These are phyloP conservation scores for Brachymystax lenok DNA, from an alignment of 2,797 vertebrate genomes.

Conservation along the genomic window DNA sequence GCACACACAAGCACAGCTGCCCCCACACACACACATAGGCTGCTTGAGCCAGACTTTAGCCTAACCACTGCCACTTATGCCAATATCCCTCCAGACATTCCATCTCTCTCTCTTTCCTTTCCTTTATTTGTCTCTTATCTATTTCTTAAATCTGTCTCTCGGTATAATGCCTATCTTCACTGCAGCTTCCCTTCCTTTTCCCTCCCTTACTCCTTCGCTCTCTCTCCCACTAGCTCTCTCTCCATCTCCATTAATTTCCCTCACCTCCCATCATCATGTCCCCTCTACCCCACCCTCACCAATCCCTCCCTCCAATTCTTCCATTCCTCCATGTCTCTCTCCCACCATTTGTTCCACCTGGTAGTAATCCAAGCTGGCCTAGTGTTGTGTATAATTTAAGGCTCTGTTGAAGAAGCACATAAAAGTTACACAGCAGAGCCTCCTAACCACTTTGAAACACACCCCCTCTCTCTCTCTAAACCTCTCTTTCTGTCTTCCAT, in stretches of 20 bases:
- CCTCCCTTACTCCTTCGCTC: constrained; percentile 34
- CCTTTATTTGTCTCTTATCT: too few species aligned
- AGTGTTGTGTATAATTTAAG: constrained; percentile 56
- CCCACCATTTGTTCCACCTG: constrained; percentile 37
- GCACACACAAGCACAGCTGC: constrained; percentile 45
- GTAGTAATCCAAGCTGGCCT: constrained; percentile 52
- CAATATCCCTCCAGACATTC: neutral
- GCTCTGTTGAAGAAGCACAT: constrained; percentile 41
- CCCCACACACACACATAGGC: constrained; percentile 36
- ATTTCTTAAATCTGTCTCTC: too few species aligned
- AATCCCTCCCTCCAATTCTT: neutral
- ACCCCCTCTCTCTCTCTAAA: constrained; percentile 22
- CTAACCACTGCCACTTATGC: constrained; percentile 41
- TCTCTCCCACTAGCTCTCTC: constrained; percentile 28
- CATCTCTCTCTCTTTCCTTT: too few species aligned
- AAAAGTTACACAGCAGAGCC: constrained; percentile 44
- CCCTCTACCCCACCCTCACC: too few species aligned
- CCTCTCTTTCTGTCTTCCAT: neutral
- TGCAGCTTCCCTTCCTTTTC: neutral
- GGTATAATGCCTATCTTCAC: neutral
- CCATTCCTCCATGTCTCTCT: constrained; percentile 11
- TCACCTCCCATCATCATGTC: neutral
- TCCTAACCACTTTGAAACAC: constrained; percentile 52
- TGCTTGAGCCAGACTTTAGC: constrained; percentile 49
- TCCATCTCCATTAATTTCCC: constrained; percentile 24